A percentile compares a stretch with the other conserved stretches of the same genome.
Evolutionary conservation across 2,888 invertebrate genomes (phyloP).

Genomic region (Mycalesis mineus): DNA sequence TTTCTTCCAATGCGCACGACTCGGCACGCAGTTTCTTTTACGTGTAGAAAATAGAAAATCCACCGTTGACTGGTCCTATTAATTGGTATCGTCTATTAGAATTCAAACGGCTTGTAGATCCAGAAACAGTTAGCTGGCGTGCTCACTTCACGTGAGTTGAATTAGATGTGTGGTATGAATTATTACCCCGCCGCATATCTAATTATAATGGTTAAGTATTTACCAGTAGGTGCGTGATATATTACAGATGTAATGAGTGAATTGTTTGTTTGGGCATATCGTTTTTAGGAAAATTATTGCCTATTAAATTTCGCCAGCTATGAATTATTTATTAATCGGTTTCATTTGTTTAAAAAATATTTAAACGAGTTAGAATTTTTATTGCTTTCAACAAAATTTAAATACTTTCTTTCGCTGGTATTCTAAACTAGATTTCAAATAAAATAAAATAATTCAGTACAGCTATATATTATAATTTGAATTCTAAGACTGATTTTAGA

Average conservation of each 20-base stretch:
- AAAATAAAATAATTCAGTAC: no score
- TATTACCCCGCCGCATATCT: conserved; percentile 45
- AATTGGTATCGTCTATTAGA: conserved; percentile 72
- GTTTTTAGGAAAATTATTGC: conserved; percentile 4
- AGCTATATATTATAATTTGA: no score
- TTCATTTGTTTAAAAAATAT: not conserved
- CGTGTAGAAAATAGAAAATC: conserved; percentile 78
- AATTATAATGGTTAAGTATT: conserved; percentile 30
- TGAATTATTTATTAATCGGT: not conserved
- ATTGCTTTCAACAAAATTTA: no score
- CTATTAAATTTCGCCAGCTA: conserved; percentile 2
- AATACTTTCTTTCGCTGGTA: no score
- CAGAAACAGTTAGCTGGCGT: conserved; percentile 74
- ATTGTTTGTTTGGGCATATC: conserved; percentile 1
- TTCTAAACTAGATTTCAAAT: no score
- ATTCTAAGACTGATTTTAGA: no score
- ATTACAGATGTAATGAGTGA: conserved; percentile 33
- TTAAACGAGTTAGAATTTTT: no score
- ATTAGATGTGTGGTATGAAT: conserved; percentile 53
- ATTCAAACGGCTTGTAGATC: conserved; percentile 64
- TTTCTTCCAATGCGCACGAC: conserved; percentile 62
- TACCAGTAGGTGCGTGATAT: conserved; percentile 38
- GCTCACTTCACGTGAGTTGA: conserved; percentile 62
- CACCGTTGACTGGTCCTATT: conserved; percentile 75
- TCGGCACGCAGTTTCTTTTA: conserved; percentile 74